Base-by-base conservation (phyloP, 2,113 vertebrate genomes). In the Caranx melampygus region DNA sequence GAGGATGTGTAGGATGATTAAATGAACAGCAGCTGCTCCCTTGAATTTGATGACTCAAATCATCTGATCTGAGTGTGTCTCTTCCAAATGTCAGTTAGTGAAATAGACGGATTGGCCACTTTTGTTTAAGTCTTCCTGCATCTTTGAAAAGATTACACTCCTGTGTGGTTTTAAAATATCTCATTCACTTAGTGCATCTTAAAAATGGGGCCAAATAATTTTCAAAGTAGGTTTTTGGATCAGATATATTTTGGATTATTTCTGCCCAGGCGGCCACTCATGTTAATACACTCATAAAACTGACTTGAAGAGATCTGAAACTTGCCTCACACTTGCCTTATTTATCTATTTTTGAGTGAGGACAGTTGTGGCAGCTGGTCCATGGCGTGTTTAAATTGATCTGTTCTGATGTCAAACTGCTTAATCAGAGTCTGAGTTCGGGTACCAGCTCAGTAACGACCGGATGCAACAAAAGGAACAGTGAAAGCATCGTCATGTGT, bases 181-280 rank as follows among this genome's bases (percentile, higher is more conserved):
- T 83, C 20, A 58, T 58, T 72, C 4, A 76, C 13, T 76, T 52
- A 75, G 40, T 79, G 54, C n/a, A 66, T 62, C 47, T 35, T 66
- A n/a, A 61, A 62, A 61, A 67, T 13, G 34, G 44, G 47, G 65
- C 67, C 65, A 76, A 63, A 77, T 45, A 60, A 81, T 78, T 73
- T 60, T 16, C 47, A 63, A 61, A 83, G 67, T 64, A 51, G 18
- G 37, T 60, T 73, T 83, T 77, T 78, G 54, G 78, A 87, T 71
- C 60, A 45, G 42, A 62, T 35, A 5, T 34, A 21, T 76, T 76
- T 67, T 69, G 26, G n/a, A 69, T 59, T 33, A n/a, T 11, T 71
- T 18, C 26, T 12, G n/a, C 40, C 14, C 57, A 34, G 47, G 47
- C 67, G 73, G 33, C 35, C 9, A 10, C 47, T 72, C 52, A 21